These are phyloP conservation scores for Oryzias dopingdopingensis DNA, from an alignment of 2,797 vertebrate species.

Conservation along the genomic window DNA sequence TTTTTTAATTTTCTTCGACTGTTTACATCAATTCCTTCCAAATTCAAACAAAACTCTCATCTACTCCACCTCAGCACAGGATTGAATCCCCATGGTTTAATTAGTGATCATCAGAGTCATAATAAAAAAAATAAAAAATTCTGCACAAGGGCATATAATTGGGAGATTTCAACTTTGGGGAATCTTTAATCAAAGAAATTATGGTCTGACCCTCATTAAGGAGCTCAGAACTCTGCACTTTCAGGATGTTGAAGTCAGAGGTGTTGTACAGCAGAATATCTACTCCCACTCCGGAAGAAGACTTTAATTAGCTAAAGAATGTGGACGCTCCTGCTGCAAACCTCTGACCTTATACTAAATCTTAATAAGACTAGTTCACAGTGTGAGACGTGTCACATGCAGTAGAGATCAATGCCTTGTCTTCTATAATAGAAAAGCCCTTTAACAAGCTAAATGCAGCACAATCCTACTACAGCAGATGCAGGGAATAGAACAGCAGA, in stretches of 20 bases:
- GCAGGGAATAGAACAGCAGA: neutral
- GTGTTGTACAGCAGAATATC: conserved; percentile 35
- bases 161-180: conserved; percentile 49
- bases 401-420: conserved; percentile 49
- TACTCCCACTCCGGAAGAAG: conserved; percentile 42
- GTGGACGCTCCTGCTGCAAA: conserved; percentile 37
- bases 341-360: conserved; percentile 56
- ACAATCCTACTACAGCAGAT: conserved; percentile 13
- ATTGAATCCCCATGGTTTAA: conserved; percentile 74
- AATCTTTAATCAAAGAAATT: conserved; percentile 62
- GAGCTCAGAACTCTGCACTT: conserved; percentile 41
- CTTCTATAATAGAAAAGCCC: conserved; percentile 19
- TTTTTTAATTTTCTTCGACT: conserved; percentile 8
- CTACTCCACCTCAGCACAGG: conserved; percentile 40
- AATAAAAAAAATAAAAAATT: conserved; percentile 64
- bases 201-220: conserved; percentile 69
- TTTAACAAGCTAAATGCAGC: conserved; percentile 56
- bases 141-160: conserved; percentile 69
- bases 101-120: conserved; percentile 75
- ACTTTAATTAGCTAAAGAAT: conserved; percentile 71
- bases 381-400: conserved; percentile 37
- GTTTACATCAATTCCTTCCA: conserved; percentile 44
- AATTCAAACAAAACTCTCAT: conserved; percentile 43
- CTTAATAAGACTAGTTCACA: conserved; percentile 44
- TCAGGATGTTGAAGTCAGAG: conserved; percentile 35